Evolutionary conservation across 2,888 invertebrate species (phyloP).

Genomic region (Pachymerium ferrugineum): DNA sequence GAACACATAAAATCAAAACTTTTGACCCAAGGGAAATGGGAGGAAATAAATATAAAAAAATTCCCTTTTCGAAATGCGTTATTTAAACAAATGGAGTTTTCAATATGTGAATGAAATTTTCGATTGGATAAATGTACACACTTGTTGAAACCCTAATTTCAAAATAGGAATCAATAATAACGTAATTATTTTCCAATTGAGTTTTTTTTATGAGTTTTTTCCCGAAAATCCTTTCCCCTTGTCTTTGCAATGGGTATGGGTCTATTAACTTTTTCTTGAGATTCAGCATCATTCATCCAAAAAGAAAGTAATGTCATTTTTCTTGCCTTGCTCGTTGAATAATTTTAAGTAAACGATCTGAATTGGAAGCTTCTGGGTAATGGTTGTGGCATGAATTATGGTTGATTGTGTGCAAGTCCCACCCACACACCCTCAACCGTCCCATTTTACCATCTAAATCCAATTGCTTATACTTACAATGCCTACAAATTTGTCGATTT

Average conservation of each 20-base stretch:
- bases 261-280: conserved; percentile 24
- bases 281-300: conserved; percentile 10
- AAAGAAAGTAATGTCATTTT: conserved; percentile 23
- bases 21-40: too few species aligned
- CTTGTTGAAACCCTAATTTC: conserved; percentile 18
- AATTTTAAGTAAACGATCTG: conserved; percentile 27
- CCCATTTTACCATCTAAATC: not conserved
- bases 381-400: conserved; percentile 27
- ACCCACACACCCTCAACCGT: not conserved
- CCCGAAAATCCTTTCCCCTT: not conserved
- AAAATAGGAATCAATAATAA: conserved; percentile 13
- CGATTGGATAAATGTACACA: conserved; percentile 17
- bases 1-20: too few species aligned
- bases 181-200: conserved; percentile 19
- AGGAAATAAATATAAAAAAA: conserved; percentile 6
- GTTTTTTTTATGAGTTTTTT: not conserved
- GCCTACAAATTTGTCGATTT: not conserved
- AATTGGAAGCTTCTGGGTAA: conserved; percentile 16
- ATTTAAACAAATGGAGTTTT: not conserved
- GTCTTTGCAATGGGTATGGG: conserved; percentile 24
- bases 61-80: not conserved
- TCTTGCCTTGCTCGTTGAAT: conserved; percentile 22
- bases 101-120: conserved; percentile 1
- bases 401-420: conserved; percentile 19
- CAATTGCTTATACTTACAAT: not conserved